Conservation (phyloP, 2,113 vertebrate species). For the Rhizomys pruinosus region DNA sequence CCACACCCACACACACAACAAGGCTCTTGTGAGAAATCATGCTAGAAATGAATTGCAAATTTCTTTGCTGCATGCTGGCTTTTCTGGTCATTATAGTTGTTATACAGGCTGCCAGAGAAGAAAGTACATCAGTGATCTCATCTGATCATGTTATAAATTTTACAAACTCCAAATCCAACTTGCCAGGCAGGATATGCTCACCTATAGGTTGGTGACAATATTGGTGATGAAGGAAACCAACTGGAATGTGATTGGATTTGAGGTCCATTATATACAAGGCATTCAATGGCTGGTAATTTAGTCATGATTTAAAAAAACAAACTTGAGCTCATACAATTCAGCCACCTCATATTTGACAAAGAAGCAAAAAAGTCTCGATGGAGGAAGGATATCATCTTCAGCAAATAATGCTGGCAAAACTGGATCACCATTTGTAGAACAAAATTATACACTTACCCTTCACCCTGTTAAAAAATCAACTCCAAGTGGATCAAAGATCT, state of each 20-base stretch:
- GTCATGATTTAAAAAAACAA: too few species aligned
- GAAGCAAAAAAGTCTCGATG: too few species aligned
- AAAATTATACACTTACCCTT: too few species aligned
- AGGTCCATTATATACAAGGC: neutral
- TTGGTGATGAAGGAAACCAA: neutral
- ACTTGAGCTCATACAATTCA: too few species aligned
- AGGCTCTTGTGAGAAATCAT: neutral
- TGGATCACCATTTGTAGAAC: too few species aligned
- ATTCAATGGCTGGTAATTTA: too few species aligned
- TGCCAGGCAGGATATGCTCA: neutral
- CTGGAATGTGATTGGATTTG: neutral
- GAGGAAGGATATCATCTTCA: too few species aligned
- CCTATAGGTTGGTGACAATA: neutral
- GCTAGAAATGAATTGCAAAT: neutral
- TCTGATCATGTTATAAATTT: neutral
- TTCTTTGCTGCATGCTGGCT: neutral
- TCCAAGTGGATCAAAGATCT: too few species aligned
- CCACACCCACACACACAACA: neutral
- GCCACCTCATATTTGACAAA: too few species aligned
- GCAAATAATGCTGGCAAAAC: too few species aligned
- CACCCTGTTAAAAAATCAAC: too few species aligned
- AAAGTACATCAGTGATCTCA: neutral
- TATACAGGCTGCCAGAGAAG: neutral
- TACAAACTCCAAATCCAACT: neutral
- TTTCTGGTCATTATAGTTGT: neutral